Base-by-base conservation (phyloP, 2,113 vertebrate genomes). In the Neodon shergylaensis region DNA sequence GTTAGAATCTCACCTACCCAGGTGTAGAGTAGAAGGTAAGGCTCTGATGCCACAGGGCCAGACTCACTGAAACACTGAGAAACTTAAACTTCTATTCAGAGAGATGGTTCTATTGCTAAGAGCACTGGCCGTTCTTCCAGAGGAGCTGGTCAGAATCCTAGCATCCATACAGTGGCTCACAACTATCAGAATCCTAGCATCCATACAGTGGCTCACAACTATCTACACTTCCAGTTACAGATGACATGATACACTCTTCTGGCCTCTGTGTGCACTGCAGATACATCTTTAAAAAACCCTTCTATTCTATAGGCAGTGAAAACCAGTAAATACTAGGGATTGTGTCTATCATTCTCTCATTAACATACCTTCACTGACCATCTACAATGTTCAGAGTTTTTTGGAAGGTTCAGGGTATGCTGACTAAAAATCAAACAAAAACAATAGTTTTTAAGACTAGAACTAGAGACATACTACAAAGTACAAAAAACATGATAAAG, bases 1-100 rank as follows among this genome's bases (percentile, higher is more conserved):
- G 21, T 7, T 0, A 0, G 9, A 17, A 31, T 7, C 82, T 36
- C n/a, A 16, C 1, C 54, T 0, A 54, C 49, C 81, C 36, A 63
- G 24, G 36, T 6, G 5, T 3, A 24, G 42, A n/a, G 19, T 0
- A 17, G 24, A 47, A 70, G 36, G 1, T 28, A 33, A 54, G 52
- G 8, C 17, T 42, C 26, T 28, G 17, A 0, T 52, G 36, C 6
- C 10, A 6, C 24, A 63, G 31, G 8, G 12, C 33, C 36, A 58
- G 36, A 21, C 3, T 31, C 49, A 33, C 1, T 9, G 63, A 39
- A 65, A 88, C 5, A 12, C 39, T 63, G 31, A 73, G 68, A 39
- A 63, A 92, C 17, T 33, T 86, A 82, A 77, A 85, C 58, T 58
- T 78, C 21, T 76, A 33, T 39, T 58, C 49, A 21, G 49, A 81